Conservation (phyloP, 2,797 vertebrate species). For the Mus minutoides region DNA sequence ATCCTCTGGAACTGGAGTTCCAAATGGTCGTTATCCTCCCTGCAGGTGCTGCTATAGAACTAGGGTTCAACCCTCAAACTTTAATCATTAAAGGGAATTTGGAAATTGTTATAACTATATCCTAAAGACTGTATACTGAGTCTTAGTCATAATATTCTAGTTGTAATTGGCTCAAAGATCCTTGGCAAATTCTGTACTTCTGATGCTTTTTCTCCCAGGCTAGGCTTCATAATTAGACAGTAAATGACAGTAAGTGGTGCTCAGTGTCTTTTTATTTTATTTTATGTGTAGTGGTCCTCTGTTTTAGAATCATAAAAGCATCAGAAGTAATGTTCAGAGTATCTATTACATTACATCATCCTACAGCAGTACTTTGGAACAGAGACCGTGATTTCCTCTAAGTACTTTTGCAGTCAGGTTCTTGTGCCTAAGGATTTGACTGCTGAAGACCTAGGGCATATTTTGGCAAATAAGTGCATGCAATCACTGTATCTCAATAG, state of each 20-base stretch:
- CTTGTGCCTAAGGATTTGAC: neutral
- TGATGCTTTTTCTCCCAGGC: neutral
- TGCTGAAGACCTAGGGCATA: neutral
- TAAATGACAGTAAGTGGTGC: constrained; percentile 5
- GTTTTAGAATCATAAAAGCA: constrained; percentile 37
- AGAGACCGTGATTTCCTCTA: neutral
- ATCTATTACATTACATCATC: neutral
- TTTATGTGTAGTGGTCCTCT: neutral
- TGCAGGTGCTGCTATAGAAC: neutral
- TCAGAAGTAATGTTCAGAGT: neutral
- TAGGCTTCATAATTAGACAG: neutral
- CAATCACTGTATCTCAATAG: neutral
- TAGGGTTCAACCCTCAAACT: neutral
- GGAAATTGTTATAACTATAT: neutral
- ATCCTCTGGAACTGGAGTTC: neutral
- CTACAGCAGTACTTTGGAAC: constrained; percentile 1
- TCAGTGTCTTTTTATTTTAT: constrained; percentile 9
- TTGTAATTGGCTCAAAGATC: neutral
- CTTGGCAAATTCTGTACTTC: neutral
- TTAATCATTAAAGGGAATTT: constrained; percentile 22
- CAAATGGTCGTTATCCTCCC: neutral
- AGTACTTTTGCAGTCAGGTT: neutral
- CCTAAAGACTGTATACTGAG: neutral
- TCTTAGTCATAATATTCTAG: neutral
- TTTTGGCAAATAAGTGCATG: neutral